A percentile compares a stretch with the other conserved stretches of the same genome.
These are phyloP conservation scores for Sebastes oblongus DNA, from an alignment of 2,797 vertebrate species.

Conservation along the genomic window DNA sequence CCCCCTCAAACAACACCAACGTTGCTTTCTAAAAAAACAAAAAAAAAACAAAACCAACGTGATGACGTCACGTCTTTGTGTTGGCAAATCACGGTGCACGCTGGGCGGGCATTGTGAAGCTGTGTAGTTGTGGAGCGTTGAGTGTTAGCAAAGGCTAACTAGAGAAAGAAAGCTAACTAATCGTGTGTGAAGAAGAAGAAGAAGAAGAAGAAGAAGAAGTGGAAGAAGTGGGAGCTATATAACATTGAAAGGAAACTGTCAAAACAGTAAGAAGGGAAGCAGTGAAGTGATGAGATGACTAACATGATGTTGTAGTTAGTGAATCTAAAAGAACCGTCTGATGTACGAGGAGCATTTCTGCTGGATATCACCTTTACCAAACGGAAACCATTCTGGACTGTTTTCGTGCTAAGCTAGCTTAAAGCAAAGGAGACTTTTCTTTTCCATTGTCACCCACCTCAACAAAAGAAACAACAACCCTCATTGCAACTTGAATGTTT, in stretches of 20 bases:
- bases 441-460: conserved; percentile 60
- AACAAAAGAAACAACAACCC: conserved; percentile 26
- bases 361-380: conserved; percentile 80
- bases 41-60: neutral
- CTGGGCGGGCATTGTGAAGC: conserved; percentile 79
- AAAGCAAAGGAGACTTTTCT: conserved; percentile 65
- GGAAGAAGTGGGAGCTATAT: conserved; percentile 75
- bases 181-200: conserved; percentile 55
- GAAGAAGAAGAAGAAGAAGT: conserved; percentile 33
- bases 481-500: conserved; percentile 79
- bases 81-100: conserved; percentile 70
- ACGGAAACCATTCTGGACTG: conserved; percentile 81
- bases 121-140: conserved; percentile 60
- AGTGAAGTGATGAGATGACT: conserved; percentile 40
- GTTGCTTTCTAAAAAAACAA: conserved; percentile 2
- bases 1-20: neutral
- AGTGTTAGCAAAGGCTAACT: conserved; percentile 80
- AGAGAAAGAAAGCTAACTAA: conserved; percentile 83
- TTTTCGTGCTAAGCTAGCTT: conserved; percentile 72
- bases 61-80: conserved; percentile 53
- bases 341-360: conserved; percentile 75
- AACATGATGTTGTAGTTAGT: conserved; percentile 37
- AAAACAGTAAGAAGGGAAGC: conserved; percentile 46
- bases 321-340: conserved; percentile 59
- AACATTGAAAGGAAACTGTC: conserved; percentile 74